These are phyloP conservation scores for Pterocles orientalis DNA, from an alignment of 2,113 vertebrate genomes.

Conservation along the genomic window DNA sequence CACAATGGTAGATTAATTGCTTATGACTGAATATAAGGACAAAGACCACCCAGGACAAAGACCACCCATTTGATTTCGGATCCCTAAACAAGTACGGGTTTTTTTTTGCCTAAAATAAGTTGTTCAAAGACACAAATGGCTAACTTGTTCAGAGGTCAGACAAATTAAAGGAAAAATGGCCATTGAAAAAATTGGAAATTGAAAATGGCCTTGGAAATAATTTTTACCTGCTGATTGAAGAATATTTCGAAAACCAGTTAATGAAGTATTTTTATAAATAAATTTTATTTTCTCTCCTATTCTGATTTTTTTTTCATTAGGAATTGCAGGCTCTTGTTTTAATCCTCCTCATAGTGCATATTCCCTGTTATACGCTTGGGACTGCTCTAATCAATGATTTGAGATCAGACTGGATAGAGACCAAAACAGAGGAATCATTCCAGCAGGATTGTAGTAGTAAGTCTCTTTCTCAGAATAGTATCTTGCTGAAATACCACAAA, in stretches of 20 bases:
- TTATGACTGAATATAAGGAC: background rate
- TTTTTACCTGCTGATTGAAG: background rate
- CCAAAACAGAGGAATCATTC: background rate
- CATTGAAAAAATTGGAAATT: background rate
- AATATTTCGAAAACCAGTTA: background rate
- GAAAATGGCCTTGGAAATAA: background rate
- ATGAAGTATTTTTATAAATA: background rate
- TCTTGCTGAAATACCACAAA: background rate
- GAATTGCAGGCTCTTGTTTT: background rate
- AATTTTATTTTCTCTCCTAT: background rate
- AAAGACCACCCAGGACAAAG: slow-evolving; percentile 8
- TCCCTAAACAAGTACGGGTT: background rate
- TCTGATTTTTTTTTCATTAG: background rate
- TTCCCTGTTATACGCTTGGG: background rate
- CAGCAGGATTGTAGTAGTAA: background rate
- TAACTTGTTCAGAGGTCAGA: background rate
- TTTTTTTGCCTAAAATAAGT: background rate
- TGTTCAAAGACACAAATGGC: background rate
- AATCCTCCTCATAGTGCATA: background rate
- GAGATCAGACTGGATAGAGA: background rate
- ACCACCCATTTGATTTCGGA: background rate
- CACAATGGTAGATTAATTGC: background rate
- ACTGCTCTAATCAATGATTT: background rate
- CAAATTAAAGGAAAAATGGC: background rate
- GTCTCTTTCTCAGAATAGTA: background rate